phyloP scores from a whole-genome alignment of 2,797 vertebrate species.

The Ceryle rudis region DNA sequence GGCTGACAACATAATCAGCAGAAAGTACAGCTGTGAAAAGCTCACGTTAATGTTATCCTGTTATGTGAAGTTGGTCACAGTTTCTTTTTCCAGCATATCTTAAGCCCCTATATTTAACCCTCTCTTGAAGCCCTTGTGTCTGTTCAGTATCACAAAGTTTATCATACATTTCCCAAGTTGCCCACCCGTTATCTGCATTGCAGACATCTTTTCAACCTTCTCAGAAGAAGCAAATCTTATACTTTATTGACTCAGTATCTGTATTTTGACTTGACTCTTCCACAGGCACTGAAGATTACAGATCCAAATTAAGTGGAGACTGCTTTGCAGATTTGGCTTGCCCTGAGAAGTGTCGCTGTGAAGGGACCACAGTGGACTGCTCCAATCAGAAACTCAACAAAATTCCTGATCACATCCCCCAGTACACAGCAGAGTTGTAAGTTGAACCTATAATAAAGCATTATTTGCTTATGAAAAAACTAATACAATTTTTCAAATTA shows the following conservation, averaged over 20 bases:
- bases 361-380: conserved; percentile 97
- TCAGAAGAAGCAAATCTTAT: background rate
- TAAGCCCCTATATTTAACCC: conserved; percentile 80
- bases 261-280: conserved; percentile 76
- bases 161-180: conserved; percentile 74
- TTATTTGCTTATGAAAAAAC: background rate
- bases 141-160: conserved; percentile 71
- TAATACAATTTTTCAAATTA: background rate
- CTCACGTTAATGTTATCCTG: conserved; percentile 80
- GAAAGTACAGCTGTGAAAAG: conserved; percentile 87
- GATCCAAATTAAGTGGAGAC: conserved; percentile 95
- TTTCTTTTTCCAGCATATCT: conserved; percentile 78
- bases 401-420: conserved; percentile 96
- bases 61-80: conserved; percentile 77
- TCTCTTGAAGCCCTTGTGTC: conserved; percentile 76
- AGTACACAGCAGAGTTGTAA: conserved; percentile 97
- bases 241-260: conserved; percentile 58
- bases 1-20: conserved; percentile 81
- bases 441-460: conserved; percentile 59
- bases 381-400: conserved; percentile 96
- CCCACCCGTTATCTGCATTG: conserved; percentile 71
- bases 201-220: conserved; percentile 64
- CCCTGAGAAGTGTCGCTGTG: conserved; percentile 96
- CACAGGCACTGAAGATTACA: conserved; percentile 97
- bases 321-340: conserved; percentile 97